Conservation (phyloP, 23 tunicate genomes). For the Clavelina lepadiformis region DNA sequence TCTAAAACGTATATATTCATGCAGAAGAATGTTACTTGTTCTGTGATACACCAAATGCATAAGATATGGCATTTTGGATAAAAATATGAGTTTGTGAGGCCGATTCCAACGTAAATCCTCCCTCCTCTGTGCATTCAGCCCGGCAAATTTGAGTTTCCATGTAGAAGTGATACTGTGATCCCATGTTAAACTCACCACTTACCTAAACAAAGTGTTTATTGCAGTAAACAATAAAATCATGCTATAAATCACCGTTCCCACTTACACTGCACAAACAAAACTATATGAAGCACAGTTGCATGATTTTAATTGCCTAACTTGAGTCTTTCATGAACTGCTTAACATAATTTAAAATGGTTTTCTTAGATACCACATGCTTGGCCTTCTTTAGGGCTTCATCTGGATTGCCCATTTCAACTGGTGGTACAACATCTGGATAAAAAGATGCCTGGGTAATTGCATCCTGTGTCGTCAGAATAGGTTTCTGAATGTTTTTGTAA, state of each 20-base stretch:
- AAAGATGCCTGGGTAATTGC: conserved; percentile 35
- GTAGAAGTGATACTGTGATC: conserved; percentile 81
- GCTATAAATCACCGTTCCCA: too few species aligned
- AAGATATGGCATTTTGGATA: conserved; percentile 33
- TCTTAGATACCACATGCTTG: conserved; percentile 19
- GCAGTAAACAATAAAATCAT: too few species aligned
- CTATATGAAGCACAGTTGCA: too few species aligned
- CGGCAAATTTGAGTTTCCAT: conserved; percentile 66
- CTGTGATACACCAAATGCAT: conserved; percentile 29
- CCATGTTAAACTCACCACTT: conserved; percentile 43
- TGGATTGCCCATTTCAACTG: conserved; percentile 14
- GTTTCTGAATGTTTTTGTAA: conserved; percentile 56
- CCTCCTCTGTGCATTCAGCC: conserved; percentile 58
- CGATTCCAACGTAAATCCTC: conserved; percentile 60
- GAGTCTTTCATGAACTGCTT: too few species aligned
- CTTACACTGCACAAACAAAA: too few species aligned
- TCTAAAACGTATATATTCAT: too few species aligned
- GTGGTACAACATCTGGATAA: conserved; percentile 3
- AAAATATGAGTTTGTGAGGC: conserved; percentile 56
- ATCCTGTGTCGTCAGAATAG: conserved; percentile 29
- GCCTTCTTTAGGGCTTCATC: conserved; percentile 34
- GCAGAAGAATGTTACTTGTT: conserved; percentile 56
- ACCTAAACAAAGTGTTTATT: conserved; percentile 36
- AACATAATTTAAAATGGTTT: too few species aligned
- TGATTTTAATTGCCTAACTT: too few species aligned